A percentile compares a stretch with the other conserved stretches of the same genome.
Conservation (phyloP, 2,888 invertebrate genomes). For the Gymnosoma rotundatum region DNA sequence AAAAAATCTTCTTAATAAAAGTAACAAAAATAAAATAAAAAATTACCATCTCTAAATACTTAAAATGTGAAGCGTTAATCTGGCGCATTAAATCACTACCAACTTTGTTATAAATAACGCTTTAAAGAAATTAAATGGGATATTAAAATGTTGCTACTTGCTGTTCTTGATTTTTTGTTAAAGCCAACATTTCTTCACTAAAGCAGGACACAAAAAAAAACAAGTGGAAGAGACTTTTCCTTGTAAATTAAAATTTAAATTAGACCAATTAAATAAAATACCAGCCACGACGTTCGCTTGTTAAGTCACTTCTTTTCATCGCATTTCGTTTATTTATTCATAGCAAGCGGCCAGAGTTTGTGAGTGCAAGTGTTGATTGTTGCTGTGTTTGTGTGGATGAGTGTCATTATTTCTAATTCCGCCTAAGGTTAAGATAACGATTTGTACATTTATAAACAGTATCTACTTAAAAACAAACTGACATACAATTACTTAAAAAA, state of each 20-base stretch:
- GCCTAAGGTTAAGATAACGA: conserved; percentile 75
- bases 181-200: conserved; percentile 12
- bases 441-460: conserved; percentile 28
- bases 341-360: neutral
- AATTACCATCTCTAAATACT: conserved; percentile 55
- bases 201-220: conserved; percentile 12
- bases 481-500: neutral
- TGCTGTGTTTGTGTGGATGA: conserved; percentile 2
- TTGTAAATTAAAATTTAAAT: conserved; percentile 77
- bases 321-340: conserved; percentile 23
- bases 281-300: conserved; percentile 14
- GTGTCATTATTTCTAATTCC: conserved; percentile 70
- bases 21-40: conserved; percentile 32
- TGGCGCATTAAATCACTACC: conserved; percentile 68
- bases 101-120: conserved; percentile 67
- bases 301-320: conserved; percentile 1
- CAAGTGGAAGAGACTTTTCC: conserved; percentile 62
- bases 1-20: conserved; percentile 24
- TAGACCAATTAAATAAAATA: conserved; percentile 76
- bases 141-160: conserved; percentile 32
- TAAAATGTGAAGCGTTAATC: conserved; percentile 69
- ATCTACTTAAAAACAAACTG: conserved; percentile 25
- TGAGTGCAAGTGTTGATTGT: neutral
- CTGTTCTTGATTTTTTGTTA: conserved; percentile 21
- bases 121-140: conserved; percentile 40